Conservation (phyloP, 2,888 invertebrate species). For the Parasteatoda lunata region DNA sequence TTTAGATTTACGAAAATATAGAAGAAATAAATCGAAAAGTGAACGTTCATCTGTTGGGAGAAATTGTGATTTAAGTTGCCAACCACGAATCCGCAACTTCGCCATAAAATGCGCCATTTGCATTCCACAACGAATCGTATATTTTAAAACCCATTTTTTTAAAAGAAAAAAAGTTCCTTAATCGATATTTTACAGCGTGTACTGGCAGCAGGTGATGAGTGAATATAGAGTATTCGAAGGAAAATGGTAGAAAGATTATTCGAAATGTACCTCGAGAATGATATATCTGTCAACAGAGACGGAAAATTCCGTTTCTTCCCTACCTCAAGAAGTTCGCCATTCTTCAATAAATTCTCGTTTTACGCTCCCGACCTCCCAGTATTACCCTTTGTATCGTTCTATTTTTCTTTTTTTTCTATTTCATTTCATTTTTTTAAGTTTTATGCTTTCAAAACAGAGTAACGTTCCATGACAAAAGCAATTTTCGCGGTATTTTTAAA, state of each 20-base stretch:
- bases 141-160: background rate
- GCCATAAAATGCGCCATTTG: background rate
- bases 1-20: too few relatives aligned
- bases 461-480: conserved; percentile 20
- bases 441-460: conserved; percentile 15
- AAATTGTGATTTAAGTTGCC: too few relatives aligned
- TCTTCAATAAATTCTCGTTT: conserved; percentile 31
- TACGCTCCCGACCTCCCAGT: background rate
- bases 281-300: background rate
- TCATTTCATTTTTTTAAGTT: background rate
- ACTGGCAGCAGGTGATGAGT: background rate
- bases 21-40: too few relatives aligned
- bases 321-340: background rate
- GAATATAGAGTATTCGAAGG: background rate
- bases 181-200: conserved; percentile 5
- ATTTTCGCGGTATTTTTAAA: conserved; percentile 19
- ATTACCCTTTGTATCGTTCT: background rate
- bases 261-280: conserved; percentile 7
- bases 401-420: background rate
- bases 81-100: too few relatives aligned
- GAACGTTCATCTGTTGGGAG: too few relatives aligned
- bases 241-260: conserved; percentile 1
- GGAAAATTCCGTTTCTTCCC: conserved; percentile 25
- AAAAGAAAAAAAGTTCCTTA: background rate
- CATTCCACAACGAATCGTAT: background rate